A percentile compares a stretch with the other conserved stretches of the same genome.
Conservation (phyloP, 2,113 vertebrate species). For the Stictonetta naevosa region DNA sequence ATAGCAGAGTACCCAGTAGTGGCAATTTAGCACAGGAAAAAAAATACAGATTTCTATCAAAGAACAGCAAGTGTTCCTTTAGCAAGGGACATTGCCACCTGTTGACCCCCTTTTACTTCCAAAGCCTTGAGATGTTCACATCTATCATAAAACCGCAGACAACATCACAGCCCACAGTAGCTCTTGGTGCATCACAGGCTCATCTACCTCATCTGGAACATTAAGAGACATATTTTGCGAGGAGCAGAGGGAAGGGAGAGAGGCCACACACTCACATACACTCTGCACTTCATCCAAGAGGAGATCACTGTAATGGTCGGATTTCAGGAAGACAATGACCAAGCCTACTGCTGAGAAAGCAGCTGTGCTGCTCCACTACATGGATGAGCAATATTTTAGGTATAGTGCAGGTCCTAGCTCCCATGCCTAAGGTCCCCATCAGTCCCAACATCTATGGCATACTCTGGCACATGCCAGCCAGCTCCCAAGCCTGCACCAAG, state of each 20-base stretch:
- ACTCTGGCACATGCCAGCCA: neutral
- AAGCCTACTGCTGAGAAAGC: neutral
- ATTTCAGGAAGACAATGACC: accelerated
- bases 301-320: neutral
- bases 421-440: neutral
- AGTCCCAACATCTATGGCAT: neutral
- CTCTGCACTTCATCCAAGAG: neutral
- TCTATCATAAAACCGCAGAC: accelerated
- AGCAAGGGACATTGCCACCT: neutral
- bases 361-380: neutral
- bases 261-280: accelerated
- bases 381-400: neutral
- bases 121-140: neutral
- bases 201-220: neutral
- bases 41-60: neutral
- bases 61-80: neutral
- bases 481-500: neutral
- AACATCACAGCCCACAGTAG: neutral
- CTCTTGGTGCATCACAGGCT: neutral
- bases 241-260: too few relatives aligned
- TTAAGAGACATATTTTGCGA: neutral
- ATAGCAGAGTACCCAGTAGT: neutral
- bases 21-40: neutral
- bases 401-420: neutral
- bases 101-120: neutral